Percentiles rank a stretch among this genome's conserved stretches.
Evolutionary conservation across 2,888 invertebrate genomes (phyloP).

Genomic region (Oscheius sp.): DNA sequence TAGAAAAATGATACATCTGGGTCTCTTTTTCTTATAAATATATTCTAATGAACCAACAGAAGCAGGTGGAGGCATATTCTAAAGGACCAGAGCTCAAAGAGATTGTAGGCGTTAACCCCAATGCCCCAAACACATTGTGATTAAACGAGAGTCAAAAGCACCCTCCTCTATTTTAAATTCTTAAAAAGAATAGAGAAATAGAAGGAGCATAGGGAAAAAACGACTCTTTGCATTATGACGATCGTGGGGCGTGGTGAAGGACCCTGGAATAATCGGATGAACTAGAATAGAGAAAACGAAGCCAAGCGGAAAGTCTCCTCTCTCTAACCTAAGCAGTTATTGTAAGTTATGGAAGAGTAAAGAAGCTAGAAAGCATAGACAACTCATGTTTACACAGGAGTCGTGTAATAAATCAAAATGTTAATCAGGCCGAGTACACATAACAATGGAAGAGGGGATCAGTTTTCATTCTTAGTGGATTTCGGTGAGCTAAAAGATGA

Average conservation of each 20-base stretch:
- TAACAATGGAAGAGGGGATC: too few relatives aligned
- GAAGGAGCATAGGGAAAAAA: not conserved
- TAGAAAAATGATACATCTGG: conserved; percentile 1
- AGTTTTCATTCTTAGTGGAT: too few relatives aligned
- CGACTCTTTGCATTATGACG: conserved; percentile 14
- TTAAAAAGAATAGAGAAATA: not conserved
- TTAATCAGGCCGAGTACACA: too few relatives aligned
- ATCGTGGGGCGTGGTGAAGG: conserved; percentile 14
- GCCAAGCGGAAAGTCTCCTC: conserved; percentile 17
- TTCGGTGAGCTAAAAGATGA: too few relatives aligned
- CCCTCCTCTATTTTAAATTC: not conserved
- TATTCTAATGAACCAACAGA: not conserved
- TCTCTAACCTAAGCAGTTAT: not conserved
- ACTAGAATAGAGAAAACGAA: conserved; percentile 16
- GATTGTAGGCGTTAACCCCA: conserved; percentile 6
- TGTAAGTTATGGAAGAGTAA: not conserved
- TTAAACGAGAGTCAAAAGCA: conserved; percentile 4
- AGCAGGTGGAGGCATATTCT: too few relatives aligned
- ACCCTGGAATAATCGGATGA: conserved; percentile 31
- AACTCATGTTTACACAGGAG: too few relatives aligned
- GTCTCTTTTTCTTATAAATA: not conserved
- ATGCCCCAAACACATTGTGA: not conserved
- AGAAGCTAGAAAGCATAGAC: too few relatives aligned
- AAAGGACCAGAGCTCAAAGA: conserved; percentile 4
- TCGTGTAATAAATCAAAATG: too few relatives aligned